These are phyloP conservation scores for Apamea sordens DNA, from an alignment of 2,888 invertebrate genomes.

Conservation along the genomic window DNA sequence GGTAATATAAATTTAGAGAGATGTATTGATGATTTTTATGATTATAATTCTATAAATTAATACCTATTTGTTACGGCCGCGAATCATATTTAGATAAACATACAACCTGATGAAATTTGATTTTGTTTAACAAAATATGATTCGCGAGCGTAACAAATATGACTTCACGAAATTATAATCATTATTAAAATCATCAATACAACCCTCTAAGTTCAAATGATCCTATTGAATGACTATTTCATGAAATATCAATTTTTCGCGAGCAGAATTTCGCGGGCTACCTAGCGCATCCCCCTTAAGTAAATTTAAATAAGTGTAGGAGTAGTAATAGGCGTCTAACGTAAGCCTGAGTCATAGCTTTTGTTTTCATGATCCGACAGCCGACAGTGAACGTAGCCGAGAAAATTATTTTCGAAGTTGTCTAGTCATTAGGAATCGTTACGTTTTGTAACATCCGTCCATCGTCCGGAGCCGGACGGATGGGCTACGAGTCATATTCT, in stretches of 20 bases:
- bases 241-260: not conserved
- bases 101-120: not conserved
- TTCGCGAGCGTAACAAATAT: not conserved
- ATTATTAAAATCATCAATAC: not conserved
- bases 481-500: conserved; percentile 14
- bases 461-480: conserved; percentile 33
- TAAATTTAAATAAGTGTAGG: conserved; percentile 54
- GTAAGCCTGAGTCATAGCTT: conserved; percentile 54
- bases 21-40: no score
- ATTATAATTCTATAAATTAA: not conserved
- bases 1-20: not conserved
- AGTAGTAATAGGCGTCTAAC: conserved; percentile 52
- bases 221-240: not conserved
- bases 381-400: conserved; percentile 5
- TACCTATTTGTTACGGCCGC: not conserved
- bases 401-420: conserved; percentile 60
- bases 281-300: conserved; percentile 7
- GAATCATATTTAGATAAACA: not conserved
- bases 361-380: conserved; percentile 42
- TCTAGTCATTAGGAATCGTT: conserved; percentile 62
- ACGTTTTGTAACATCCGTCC: conserved; percentile 64
- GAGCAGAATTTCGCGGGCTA: not conserved
- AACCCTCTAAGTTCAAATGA: not conserved
- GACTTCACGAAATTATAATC: not conserved
- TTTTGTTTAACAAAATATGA: not conserved